Evolutionary conservation across 2,888 invertebrate genomes (phyloP).

Genomic region (Microplitis manilae): DNA sequence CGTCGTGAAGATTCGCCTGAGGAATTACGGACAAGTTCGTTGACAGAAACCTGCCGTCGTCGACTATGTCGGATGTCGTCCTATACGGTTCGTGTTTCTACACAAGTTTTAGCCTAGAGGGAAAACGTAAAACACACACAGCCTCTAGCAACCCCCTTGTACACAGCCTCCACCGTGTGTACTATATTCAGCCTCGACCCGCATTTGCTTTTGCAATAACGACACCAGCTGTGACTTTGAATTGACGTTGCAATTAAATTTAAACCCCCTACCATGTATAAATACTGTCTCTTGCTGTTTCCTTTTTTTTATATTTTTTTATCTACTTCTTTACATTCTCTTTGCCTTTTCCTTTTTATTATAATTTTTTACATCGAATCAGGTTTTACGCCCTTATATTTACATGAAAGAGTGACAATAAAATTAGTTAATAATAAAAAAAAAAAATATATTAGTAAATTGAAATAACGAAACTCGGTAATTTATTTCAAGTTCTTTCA

Average conservation of each 20-base stretch:
- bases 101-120: constrained; percentile 16
- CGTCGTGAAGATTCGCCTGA: constrained; percentile 24
- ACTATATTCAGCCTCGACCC: constrained; percentile 20
- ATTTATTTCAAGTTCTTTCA: too few species aligned
- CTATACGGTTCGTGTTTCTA: constrained; percentile 6
- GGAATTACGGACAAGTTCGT: constrained; percentile 47
- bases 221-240: constrained; percentile 30
- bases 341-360: not conserved
- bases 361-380: not conserved
- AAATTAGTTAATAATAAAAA: not conserved
- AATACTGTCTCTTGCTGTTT: not conserved
- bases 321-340: not conserved
- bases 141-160: constrained; percentile 5
- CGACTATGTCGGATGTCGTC: constrained; percentile 25
- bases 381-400: constrained; percentile 11
- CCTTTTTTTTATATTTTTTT: not conserved
- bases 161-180: not conserved
- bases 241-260: constrained; percentile 37
- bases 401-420: constrained; percentile 19
- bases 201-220: constrained; percentile 34
- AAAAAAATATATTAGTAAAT: not conserved
- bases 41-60: constrained; percentile 44
- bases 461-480: not conserved
- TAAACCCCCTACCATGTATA: constrained; percentile 20
- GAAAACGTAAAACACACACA: constrained; percentile 42